phyloP scores from a whole-genome alignment of 2,113 vertebrate species.

The Rhinolophus ferrumequinum region DNA sequence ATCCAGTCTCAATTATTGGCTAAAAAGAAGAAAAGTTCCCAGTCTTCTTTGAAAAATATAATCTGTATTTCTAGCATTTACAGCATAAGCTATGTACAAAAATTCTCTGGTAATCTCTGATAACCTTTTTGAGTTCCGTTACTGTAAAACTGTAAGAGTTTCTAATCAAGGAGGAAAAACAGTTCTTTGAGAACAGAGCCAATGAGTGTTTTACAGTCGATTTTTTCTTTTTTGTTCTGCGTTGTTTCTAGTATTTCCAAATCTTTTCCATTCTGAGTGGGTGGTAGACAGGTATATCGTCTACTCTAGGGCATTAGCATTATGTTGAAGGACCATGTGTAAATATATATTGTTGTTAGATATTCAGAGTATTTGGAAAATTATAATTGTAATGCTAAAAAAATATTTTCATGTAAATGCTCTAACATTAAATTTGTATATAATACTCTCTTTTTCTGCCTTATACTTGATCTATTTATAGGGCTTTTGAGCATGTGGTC shows the following conservation, averaged over 20 bases:
- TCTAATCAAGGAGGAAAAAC: not conserved
- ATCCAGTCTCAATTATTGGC: not conserved
- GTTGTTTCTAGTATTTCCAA: not conserved
- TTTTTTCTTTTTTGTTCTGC: not conserved
- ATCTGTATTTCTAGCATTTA: not conserved
- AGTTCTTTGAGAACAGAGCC: not conserved
- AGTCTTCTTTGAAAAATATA: not conserved
- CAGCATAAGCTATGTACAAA: not conserved
- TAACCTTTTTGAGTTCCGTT: not conserved
- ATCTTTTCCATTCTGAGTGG: not conserved
- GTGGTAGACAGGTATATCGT: not conserved
- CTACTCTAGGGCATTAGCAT: not conserved
- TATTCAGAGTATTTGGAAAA: slow-evolving; percentile 38
- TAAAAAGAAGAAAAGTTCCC: not conserved
- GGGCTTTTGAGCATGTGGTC: slow-evolving; percentile 28
- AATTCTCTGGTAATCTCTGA: not conserved
- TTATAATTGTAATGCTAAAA: slow-evolving; percentile 33
- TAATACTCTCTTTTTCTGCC: slow-evolving; percentile 36
- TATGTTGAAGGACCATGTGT: not conserved
- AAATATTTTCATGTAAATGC: slow-evolving; percentile 58
- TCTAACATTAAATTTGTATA: slow-evolving; percentile 53
- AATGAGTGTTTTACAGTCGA: not conserved
- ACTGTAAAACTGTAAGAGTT: not conserved
- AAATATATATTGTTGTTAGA: slow-evolving; percentile 34
- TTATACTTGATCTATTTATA: slow-evolving; percentile 60